Evolutionary conservation across 2,888 invertebrate species (phyloP), one percentile per base, ranked within the genome.

Genomic region (Macrophya annulata): DNA sequence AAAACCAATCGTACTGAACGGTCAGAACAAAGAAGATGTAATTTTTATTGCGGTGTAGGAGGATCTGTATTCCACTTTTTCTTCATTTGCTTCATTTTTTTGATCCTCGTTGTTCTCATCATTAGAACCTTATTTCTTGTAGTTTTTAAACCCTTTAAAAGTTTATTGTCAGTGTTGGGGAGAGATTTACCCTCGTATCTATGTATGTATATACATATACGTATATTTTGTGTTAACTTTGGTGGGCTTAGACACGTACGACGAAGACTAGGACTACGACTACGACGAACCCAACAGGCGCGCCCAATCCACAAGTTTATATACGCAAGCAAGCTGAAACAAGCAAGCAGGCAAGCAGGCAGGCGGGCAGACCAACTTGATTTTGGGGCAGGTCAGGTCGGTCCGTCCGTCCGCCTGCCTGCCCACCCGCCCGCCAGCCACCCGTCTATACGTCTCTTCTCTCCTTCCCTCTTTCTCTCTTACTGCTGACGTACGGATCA

Each of bases 301-400:
- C 59, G 81, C 25, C 40, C 65, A 51, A 74, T 72, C 84, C 62
- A 79, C 77, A 84, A 74, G 79, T 77, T n/a, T 82, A n/a, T 79
- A 85, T 77, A 85, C 82, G 79, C 74, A 65, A 62, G 43, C 74
- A 2, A 45, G 71, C 65, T n/a, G 25, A 8, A 17, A n/a, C 21
- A 17, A 17, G 71, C 71, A 15, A 4, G 10, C 17, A n/a, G 17
- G 25, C 81, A 85, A 17, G 83, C 72, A 55, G 51, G 77, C 76
- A 31, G 25, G 25, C 79, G 85, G 72, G 84, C 72, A 62, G 72
- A 82, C 62, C 85, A 74, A 71, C 86, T 86, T 85, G 87, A 88
- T 88, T 87, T 88, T 88, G 88, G 86, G 88, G 88, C 88, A 88
- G 88, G 88, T 88, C 88, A 88, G 86, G 87, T 85, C 86, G 31